These are phyloP conservation scores for Acheta domesticus DNA, from an alignment of 2,888 invertebrate genomes.

Conservation along the genomic window DNA sequence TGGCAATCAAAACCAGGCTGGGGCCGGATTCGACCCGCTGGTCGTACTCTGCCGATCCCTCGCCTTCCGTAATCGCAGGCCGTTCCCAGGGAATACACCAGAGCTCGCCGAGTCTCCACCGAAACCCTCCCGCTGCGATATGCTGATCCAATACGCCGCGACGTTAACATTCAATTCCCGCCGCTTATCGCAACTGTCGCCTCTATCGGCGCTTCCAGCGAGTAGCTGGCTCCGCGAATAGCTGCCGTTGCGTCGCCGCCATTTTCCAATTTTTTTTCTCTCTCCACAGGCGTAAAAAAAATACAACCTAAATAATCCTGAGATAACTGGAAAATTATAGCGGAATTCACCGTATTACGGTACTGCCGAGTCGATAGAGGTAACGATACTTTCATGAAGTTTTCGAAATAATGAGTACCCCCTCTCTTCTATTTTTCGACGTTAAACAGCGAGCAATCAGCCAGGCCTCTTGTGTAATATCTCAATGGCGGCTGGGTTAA, in stretches of 20 bases:
- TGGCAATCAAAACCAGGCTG: no score
- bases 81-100: no score
- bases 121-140: no score
- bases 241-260: no score
- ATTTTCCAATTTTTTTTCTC: no score
- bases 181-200: background rate
- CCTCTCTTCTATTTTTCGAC: background rate
- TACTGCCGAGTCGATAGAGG: background rate
- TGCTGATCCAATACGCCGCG: background rate
- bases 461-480: background rate
- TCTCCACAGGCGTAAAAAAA: background rate
- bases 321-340: background rate
- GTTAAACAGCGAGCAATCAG: background rate
- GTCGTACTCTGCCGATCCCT: no score
- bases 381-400: background rate
- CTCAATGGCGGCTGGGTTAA: background rate
- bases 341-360: background rate
- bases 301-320: background rate
- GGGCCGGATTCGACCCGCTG: no score
- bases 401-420: background rate
- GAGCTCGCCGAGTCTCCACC: no score
- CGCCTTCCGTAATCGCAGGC: no score
- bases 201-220: background rate
- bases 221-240: no score
- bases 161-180: conserved; percentile 9